Conservation (phyloP, 2,113 vertebrate genomes). For the Blennius ocellaris region DNA sequence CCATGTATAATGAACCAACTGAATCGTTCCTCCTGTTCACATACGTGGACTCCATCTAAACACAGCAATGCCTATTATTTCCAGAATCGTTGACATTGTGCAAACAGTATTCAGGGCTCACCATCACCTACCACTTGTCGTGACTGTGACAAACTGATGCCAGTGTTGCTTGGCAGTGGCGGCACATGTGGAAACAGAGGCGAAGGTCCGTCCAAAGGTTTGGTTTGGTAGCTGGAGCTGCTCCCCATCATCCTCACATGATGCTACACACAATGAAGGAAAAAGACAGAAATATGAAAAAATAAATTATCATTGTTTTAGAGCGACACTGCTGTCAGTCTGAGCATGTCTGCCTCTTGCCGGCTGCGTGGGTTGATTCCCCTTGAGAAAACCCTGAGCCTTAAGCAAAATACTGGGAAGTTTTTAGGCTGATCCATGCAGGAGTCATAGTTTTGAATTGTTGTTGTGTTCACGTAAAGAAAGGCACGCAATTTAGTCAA, state of each 20-base stretch:
- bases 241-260: constrained; percentile 44
- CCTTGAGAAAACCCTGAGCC: background rate
- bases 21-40: constrained; percentile 48
- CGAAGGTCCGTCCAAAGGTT: constrained; percentile 39
- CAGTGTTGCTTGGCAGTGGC: constrained; percentile 18
- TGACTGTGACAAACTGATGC: constrained; percentile 30
- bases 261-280: constrained; percentile 26
- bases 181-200: constrained; percentile 45
- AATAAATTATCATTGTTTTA: background rate
- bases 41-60: constrained; percentile 54
- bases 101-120: too few species aligned
- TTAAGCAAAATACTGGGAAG: constrained; percentile 1
- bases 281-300: constrained; percentile 16
- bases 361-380: constrained; percentile 2
- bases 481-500: too few species aligned
- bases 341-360: background rate
- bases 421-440: background rate
- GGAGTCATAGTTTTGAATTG: background rate
- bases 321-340: constrained; percentile 21
- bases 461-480: background rate
- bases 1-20: constrained; percentile 25
- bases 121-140: constrained; percentile 47
- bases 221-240: constrained; percentile 53
- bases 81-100: constrained; percentile 1
- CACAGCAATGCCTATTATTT: background rate